Percentiles rank a stretch among this genome's conserved stretches.
These are phyloP conservation scores for Gnathochromis pfefferi DNA, from an alignment of 2,113 vertebrate species.

Conservation along the genomic window DNA sequence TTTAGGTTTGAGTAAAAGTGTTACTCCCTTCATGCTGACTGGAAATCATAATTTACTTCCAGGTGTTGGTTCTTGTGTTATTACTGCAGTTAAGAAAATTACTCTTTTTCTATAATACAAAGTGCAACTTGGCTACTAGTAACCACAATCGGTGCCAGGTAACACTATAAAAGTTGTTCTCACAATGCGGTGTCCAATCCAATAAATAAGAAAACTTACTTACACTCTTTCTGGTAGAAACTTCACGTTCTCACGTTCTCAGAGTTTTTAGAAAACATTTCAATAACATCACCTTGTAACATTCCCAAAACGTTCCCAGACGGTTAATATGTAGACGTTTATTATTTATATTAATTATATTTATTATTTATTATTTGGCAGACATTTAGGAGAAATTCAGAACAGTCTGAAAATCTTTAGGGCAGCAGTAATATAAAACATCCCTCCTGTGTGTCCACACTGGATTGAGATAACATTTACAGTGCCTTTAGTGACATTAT, in stretches of 20 bases:
- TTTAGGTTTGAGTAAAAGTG: no score
- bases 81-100: neutral
- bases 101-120: neutral
- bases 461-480: neutral
- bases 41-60: neutral
- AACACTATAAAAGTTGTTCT: neutral
- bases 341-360: no score
- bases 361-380: neutral
- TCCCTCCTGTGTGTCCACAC: neutral
- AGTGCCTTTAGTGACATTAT: neutral
- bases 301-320: neutral
- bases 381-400: neutral
- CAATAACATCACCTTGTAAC: neutral
- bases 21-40: neutral
- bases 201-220: neutral
- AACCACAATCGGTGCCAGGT: neutral
- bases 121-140: neutral
- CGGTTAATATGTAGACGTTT: neutral
- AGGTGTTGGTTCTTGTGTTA: neutral
- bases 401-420: neutral
- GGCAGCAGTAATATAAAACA: neutral
- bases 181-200: neutral
- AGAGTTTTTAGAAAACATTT: neutral
- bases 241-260: neutral
- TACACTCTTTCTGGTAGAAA: neutral